Evolutionary conservation across 2,113 vertebrate species (phyloP), one percentile per base, ranked within the genome.

Genomic region (Alethe diademata): DNA sequence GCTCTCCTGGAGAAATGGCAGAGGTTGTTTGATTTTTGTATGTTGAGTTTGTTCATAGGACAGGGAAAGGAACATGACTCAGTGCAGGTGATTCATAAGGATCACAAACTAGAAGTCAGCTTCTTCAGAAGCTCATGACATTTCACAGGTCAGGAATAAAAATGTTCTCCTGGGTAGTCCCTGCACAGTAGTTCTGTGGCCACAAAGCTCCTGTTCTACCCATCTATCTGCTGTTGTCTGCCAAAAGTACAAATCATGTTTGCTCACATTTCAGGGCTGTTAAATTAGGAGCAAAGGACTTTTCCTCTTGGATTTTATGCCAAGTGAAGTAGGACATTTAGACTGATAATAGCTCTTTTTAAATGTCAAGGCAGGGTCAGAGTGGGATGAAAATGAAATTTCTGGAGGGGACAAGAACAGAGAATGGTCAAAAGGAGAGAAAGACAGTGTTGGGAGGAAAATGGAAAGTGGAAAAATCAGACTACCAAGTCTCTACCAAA

Each of bases 11-110:
- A 93, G 87, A 95, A 96, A 91, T 96, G 85, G 90, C 35, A 11
- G 91, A 85, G 51, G 66, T 90, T 61, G 67, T 96, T 95, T 95
- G 75, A 33, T 65, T 93, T 93, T 94, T 95, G 86, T 84, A 78
- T 91, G 81, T 95, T 92, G 88, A 94, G 93, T 81, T 35, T 84
- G 45, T 83, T 96, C 92, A 96, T 96, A 92, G 38, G 75, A 92
- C 94, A 83, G 26, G 56, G 62, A 83, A 86, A 58, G 78, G 78
- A 84, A 26, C n/a, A n/a, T 78, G 90, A 97, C 93, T 94, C 53
- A 93, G 76, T 69, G 76, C 78, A 96, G 96, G 76, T 90, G 69
- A 95, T 89, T 97, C 94, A 61, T 80, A 51, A 71, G 36, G 60
- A 56, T 72, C 66, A 60, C 50, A 10, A 28, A 33, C 4, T 35